Percentiles rank a stretch among this genome's conserved stretches.
These are phyloP conservation scores for Thalassarche chlororhynchos DNA, from an alignment of 2,113 vertebrate species.

Conservation along the genomic window DNA sequence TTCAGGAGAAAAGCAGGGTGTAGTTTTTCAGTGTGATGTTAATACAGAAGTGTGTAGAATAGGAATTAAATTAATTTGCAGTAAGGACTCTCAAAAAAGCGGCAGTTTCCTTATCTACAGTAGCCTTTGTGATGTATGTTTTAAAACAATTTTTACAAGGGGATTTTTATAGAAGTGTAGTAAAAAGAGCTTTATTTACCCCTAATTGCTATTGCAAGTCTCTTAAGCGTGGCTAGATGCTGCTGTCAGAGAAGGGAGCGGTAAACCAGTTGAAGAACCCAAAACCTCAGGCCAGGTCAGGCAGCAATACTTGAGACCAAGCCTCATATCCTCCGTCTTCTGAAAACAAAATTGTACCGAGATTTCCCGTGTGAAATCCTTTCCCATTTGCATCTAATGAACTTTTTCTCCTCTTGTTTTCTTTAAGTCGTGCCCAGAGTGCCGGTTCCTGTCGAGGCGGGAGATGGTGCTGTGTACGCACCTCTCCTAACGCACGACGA, in stretches of 20 bases:
- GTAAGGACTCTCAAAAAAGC: not conserved
- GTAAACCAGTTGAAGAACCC: not conserved
- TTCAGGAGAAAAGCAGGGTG: not conserved
- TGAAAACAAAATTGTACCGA: fast-evolving
- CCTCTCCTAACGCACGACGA: constrained; percentile 58
- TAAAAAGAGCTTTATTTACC: not conserved
- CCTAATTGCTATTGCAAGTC: fast-evolving
- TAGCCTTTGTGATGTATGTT: not conserved
- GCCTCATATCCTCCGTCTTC: fast-evolving
- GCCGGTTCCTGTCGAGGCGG: constrained; percentile 34
- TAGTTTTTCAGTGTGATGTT: not conserved
- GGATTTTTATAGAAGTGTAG: not conserved
- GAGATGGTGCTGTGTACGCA: not conserved
- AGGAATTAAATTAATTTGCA: not conserved
- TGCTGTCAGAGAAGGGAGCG: not conserved
- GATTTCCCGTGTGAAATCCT: fast-evolving
- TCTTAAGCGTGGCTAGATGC: too few relatives aligned
- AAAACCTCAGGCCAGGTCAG: not conserved
- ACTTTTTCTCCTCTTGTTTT: not conserved
- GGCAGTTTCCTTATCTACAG: not conserved
- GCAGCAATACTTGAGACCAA: fast-evolving
- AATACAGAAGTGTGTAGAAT: not conserved
- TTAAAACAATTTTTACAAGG: too few relatives aligned
- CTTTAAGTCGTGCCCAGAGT: constrained; percentile 18
- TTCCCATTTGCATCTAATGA: fast-evolving